phyloP scores from a whole-genome alignment of 2,888 invertebrate genomes.

The Mythimna albipuncta region DNA sequence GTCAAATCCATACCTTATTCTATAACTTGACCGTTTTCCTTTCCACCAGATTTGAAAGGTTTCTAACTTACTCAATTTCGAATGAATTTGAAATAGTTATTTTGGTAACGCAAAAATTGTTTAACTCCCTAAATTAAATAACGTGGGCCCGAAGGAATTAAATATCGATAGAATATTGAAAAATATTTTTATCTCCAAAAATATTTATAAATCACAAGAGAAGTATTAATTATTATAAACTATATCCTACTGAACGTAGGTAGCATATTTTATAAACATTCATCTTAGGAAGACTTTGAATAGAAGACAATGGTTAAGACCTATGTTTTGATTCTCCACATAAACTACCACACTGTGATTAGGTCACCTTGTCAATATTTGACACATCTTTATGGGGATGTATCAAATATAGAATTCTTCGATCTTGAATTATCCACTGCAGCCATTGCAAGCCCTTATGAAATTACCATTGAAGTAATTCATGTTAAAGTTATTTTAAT shows the following conservation, averaged over 20 bases:
- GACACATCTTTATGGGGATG: not conserved
- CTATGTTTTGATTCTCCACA: not conserved
- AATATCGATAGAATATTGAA: not conserved
- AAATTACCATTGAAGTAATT: constrained; percentile 12
- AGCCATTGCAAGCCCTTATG: not conserved
- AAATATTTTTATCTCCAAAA: not conserved
- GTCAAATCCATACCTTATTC: too few relatives aligned
- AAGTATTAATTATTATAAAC: not conserved
- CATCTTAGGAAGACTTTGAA: constrained; percentile 2
- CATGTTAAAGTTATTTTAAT: constrained; percentile 34
- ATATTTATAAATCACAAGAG: not conserved
- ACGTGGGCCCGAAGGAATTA: not conserved
- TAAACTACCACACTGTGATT: constrained; percentile 3
- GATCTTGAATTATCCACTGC: too few relatives aligned
- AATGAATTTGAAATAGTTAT: too few relatives aligned
- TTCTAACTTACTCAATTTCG: too few relatives aligned
- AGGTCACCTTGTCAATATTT: not conserved
- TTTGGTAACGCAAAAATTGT: too few relatives aligned
- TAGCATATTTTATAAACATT: constrained; percentile 28
- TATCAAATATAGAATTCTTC: too few relatives aligned
- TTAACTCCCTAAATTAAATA: not conserved
- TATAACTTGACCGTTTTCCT: too few relatives aligned
- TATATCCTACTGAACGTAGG: not conserved
- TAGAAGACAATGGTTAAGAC: constrained; percentile 1
- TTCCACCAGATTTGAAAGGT: too few relatives aligned